These are phyloP conservation scores for Polyploca ridens DNA, from an alignment of 2,888 invertebrate genomes.

Conservation along the genomic window DNA sequence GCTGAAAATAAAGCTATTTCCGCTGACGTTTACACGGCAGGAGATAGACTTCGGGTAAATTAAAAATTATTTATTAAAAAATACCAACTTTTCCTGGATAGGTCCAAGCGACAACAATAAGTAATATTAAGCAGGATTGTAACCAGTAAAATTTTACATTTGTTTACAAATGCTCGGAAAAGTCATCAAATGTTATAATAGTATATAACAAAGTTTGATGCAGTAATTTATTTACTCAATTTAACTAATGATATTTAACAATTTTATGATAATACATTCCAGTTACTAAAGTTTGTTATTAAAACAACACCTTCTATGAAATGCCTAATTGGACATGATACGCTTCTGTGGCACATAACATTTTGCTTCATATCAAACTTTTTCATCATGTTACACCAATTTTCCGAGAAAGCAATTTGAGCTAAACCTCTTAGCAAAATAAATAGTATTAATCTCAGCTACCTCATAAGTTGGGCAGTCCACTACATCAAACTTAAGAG, in stretches of 20 bases:
- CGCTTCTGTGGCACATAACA: conserved; percentile 9
- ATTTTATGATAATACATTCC: too few species aligned
- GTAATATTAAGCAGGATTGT: too few species aligned
- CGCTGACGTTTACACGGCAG: conserved; percentile 43
- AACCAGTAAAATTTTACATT: too few species aligned
- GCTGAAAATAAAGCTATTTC: conserved; percentile 50
- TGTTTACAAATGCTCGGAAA: too few species aligned
- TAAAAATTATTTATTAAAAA: conserved; percentile 33
- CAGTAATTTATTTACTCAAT: too few species aligned
- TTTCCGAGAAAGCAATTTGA: conserved; percentile 56
- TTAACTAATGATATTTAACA: too few species aligned
- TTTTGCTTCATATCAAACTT: conserved; percentile 27
- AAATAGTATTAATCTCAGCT: conserved; percentile 70
- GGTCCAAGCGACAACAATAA: too few species aligned
- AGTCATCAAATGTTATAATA: too few species aligned
- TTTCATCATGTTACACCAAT: conserved; percentile 32
- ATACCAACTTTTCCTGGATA: background rate
- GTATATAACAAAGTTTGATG: background rate
- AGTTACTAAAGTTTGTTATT: too few species aligned
- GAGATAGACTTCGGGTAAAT: conserved; percentile 29
- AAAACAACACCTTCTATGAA: background rate
- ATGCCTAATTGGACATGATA: background rate
- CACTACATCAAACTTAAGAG: conserved; percentile 78
- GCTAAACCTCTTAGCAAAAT: conserved; percentile 71
- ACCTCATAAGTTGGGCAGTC: conserved; percentile 61